A percentile compares a stretch with the other conserved stretches of the same genome.
Conservation (phyloP, 2,888 invertebrate species). For the Ferdinandea cuprea region DNA sequence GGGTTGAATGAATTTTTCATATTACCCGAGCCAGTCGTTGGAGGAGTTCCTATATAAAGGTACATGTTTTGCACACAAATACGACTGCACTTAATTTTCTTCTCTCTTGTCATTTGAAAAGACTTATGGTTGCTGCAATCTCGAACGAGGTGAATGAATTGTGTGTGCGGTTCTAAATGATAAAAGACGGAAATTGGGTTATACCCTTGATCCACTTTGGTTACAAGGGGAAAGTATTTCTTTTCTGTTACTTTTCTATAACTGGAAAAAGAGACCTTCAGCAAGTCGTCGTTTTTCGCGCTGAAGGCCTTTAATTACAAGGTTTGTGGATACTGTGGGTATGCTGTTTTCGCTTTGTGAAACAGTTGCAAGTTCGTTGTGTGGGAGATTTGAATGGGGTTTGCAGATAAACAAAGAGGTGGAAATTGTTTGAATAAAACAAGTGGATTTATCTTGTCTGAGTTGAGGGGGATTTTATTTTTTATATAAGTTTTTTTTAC, state of each 20-base stretch:
- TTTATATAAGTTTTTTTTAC: no score
- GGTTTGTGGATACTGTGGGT: conserved; percentile 34
- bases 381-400: not conserved
- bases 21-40: conserved; percentile 1
- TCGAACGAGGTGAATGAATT: conserved; percentile 66
- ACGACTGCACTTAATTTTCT: conserved; percentile 9
- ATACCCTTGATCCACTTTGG: conserved; percentile 71
- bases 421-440: not conserved
- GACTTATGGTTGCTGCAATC: conserved; percentile 49
- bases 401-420: not conserved
- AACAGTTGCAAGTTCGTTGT: not conserved
- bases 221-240: conserved; percentile 44
- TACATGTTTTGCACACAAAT: conserved; percentile 1
- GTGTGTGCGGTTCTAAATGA: conserved; percentile 47
- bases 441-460: not conserved
- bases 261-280: conserved; percentile 50
- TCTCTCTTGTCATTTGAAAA: conserved; percentile 17
- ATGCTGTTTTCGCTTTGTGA: conserved; percentile 9
- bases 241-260: conserved; percentile 38
- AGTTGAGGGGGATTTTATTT: not conserved
- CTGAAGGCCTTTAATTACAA: conserved; percentile 57
- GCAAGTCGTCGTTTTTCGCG: conserved; percentile 42
- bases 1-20: conserved; percentile 71
- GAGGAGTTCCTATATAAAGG: conserved; percentile 8
- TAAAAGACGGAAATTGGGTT: conserved; percentile 65